phyloP scores from a whole-genome alignment of 2,113 vertebrate species.

The Otis tarda region DNA sequence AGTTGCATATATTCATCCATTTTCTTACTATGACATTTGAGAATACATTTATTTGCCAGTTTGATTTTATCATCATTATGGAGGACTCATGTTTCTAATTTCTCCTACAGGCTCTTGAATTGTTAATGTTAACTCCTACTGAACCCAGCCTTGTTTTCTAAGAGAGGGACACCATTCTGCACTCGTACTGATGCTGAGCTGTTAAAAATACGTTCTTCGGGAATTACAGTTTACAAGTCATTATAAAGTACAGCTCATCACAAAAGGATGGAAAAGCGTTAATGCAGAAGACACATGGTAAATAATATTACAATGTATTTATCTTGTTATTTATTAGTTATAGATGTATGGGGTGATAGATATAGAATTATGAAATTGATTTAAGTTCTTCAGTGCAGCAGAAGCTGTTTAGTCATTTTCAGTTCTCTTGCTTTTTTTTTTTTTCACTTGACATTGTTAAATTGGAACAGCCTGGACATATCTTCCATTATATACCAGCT shows the following conservation, averaged over 20 bases:
- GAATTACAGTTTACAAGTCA: constrained; percentile 1
- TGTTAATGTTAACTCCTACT: constrained; percentile 73
- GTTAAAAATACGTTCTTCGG: not conserved
- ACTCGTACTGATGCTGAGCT: not conserved
- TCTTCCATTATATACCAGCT: not conserved
- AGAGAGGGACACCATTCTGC: constrained; percentile 29
- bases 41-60: constrained; percentile 31
- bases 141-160: constrained; percentile 60
- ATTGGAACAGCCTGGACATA: not conserved
- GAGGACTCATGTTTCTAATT: constrained; percentile 71
- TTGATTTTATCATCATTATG: constrained; percentile 71
- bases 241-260: not conserved
- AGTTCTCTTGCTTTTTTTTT: not conserved
- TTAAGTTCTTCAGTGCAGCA: not conserved
- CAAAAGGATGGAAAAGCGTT: not conserved
- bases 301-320: constrained; percentile 2
- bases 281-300: not conserved
- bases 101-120: constrained; percentile 70
- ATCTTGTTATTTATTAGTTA: constrained; percentile 13
- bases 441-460: not conserved
- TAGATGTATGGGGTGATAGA: not conserved
- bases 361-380: not conserved
- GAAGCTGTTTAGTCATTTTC: not conserved
- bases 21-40: constrained; percentile 51
- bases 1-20: constrained; percentile 35